Evolutionary conservation across 2,888 invertebrate species (phyloP).

Genomic region (Stomorhina lunata): DNA sequence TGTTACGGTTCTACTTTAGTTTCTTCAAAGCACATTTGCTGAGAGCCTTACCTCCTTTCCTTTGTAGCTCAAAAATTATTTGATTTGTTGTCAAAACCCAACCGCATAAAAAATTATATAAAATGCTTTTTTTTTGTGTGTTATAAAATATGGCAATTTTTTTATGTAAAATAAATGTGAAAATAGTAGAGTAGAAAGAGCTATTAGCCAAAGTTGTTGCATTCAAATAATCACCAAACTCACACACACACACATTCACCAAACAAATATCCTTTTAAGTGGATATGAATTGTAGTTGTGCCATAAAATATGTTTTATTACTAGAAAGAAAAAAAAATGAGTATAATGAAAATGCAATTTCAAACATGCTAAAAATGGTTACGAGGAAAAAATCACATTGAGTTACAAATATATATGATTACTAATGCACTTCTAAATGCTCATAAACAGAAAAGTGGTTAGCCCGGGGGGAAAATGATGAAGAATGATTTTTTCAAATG

Average conservation of each 20-base stretch:
- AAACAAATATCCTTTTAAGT: neutral
- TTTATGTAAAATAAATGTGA: slow-evolving; percentile 52
- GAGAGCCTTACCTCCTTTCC: neutral
- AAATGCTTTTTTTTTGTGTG: neutral
- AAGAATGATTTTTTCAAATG: no score
- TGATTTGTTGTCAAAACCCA: slow-evolving; percentile 18
- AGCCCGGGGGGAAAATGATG: no score
- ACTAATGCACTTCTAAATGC: slow-evolving; percentile 59
- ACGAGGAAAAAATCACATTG: slow-evolving; percentile 21
- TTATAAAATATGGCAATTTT: neutral
- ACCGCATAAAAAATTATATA: neutral
- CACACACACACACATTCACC: neutral
- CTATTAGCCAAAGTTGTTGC: slow-evolving; percentile 52
- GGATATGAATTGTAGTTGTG: neutral
- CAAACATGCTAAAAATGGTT: slow-evolving; percentile 49
- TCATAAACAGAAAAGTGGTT: no score
- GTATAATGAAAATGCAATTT: slow-evolving; percentile 60
- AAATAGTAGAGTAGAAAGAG: slow-evolving; percentile 56
- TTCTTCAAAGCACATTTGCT: neutral
- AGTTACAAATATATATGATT: slow-evolving; percentile 37
- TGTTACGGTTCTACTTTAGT: no score
- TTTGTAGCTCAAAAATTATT: slow-evolving; percentile 7
- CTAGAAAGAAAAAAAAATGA: slow-evolving; percentile 35
- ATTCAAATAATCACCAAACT: slow-evolving; percentile 38
- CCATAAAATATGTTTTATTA: slow-evolving; percentile 66